Conservation (phyloP, 2,888 invertebrate species). For the Agrilus mali region DNA sequence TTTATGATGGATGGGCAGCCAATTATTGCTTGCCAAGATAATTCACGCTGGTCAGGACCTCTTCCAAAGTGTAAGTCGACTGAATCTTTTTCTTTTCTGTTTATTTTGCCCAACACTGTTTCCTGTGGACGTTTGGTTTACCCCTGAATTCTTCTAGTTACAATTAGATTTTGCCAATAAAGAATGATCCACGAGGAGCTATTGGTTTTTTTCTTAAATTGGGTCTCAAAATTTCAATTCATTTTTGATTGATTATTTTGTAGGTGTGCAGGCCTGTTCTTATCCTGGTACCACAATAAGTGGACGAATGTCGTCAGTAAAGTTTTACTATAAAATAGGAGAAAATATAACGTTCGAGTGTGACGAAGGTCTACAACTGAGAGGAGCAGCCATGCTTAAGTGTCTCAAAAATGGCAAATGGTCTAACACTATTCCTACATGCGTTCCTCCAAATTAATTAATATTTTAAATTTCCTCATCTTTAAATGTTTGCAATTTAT, state of each 20-base stretch:
- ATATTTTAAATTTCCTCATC: too few relatives aligned
- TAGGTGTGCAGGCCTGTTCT: slow-evolving; percentile 58
- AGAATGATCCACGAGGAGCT: too few relatives aligned
- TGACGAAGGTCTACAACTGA: slow-evolving; percentile 59
- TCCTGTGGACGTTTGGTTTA: too few relatives aligned
- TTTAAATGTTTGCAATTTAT: too few relatives aligned
- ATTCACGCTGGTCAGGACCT: slow-evolving; percentile 73
- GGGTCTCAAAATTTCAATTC: not conserved
- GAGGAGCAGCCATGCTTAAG: slow-evolving; percentile 65
- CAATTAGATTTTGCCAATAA: too few relatives aligned
- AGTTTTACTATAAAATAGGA: slow-evolving; percentile 78
- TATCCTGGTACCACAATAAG: slow-evolving; percentile 80
- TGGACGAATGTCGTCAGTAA: slow-evolving; percentile 74
- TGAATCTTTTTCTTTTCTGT: too few relatives aligned
- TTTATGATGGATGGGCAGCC: slow-evolving; percentile 83
- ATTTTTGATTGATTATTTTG: not conserved
- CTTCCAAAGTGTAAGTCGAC: slow-evolving; percentile 62
- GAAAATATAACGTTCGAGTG: slow-evolving; percentile 77
- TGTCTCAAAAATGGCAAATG: slow-evolving; percentile 76
- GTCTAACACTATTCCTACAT: slow-evolving; percentile 75
- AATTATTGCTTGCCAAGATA: slow-evolving; percentile 81
- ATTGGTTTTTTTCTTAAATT: slow-evolving; percentile 8
- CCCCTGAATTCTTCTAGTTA: too few relatives aligned
- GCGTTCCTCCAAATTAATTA: slow-evolving; percentile 27
- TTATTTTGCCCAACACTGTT: too few relatives aligned